Base-by-base conservation (phyloP, 2,113 vertebrate species). In the Zosterops borbonicus region DNA sequence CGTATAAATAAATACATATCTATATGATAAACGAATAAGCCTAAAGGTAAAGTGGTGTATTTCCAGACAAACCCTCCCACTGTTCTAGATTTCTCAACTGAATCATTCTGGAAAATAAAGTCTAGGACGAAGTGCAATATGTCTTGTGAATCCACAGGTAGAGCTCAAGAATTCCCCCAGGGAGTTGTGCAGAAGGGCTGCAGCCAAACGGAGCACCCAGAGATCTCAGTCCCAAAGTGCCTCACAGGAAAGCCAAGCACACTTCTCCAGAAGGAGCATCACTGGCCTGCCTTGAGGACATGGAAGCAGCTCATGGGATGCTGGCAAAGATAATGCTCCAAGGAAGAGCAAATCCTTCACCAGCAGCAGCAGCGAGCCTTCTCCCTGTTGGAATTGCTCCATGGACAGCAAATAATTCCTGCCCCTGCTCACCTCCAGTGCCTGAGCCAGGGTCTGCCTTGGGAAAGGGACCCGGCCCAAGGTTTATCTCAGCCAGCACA, bases 161-260 rank as follows among this genome's bases (percentile, higher is more conserved):
- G 46, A 21, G 31, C 44, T 58, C 5, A 2, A 31, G 41, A 52
- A 12, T 53, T 20, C 24, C 35, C 21, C 49, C 1, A 0, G 0
- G n/a, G 62, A n/a, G 44, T 15, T 0, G 0, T 5, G 37, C 24
- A 37, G 78, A 37, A 27, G 23, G 20, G 31, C 53, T 49, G 65
- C 44, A 79, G 74, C 58, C 78, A 56, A 13, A 25, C 0, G 8
- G 52, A 15, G 24, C 9, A 1, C 22, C 9, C 4, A 1, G 5
- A 7, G 25, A 9, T 58, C 73, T 58, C 60, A 50, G 35, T 15
- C 64, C 21, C 9, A 1, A 5, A 7, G 0, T 12, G 22, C 25
- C 50, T 69, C 22, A 5, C 3, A 27, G 73, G 35, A 55, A 58
- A 70, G 41, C 23, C 5, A 6, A 73, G 35, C 28, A 25, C 13